A percentile compares a stretch with the other conserved stretches of the same genome.
phyloP scores from a whole-genome alignment of 2,113 vertebrate genomes.

The Oostethus manadensis region DNA sequence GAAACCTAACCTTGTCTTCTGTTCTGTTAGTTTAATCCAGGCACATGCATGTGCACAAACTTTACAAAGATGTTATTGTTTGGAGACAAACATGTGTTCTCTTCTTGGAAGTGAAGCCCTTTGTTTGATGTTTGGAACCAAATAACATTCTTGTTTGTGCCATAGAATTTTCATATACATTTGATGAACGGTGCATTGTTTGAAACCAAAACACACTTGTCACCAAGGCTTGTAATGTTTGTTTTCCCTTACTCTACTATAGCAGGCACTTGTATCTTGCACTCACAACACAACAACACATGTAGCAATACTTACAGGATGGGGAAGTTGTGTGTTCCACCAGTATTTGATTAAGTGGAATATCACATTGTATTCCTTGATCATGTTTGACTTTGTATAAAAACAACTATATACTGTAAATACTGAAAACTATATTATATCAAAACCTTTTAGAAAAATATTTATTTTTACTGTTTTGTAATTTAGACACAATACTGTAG shows the following conservation, averaged over 20 bases:
- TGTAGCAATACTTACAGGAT: conserved; percentile 82
- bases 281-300: conserved; percentile 74
- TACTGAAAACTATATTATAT: conserved; percentile 74
- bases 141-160: conserved; percentile 39
- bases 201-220: conserved; percentile 63
- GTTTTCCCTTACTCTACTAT: conserved; percentile 45
- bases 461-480: conserved; percentile 96
- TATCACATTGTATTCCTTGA: conserved; percentile 72
- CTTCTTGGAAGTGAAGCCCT: conserved; percentile 35
- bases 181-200: conserved; percentile 53
- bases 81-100: conserved; percentile 16
- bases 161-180: conserved; percentile 46
- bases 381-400: conserved; percentile 84
- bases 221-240: conserved; percentile 9
- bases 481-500: conserved; percentile 90
- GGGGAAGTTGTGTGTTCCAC: conserved; percentile 69
- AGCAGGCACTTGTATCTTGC: conserved; percentile 64
- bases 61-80: conserved; percentile 4
- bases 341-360: conserved; percentile 79
- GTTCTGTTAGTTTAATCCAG: conserved; percentile 21
- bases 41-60: neutral
- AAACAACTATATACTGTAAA: conserved; percentile 80
- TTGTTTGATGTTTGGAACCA: conserved; percentile 47
- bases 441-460: conserved; percentile 81
- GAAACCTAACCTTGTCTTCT: conserved; percentile 20